Evolutionary conservation across 2,113 vertebrate genomes (phyloP).

Genomic region (Anthoscopus minutus): DNA sequence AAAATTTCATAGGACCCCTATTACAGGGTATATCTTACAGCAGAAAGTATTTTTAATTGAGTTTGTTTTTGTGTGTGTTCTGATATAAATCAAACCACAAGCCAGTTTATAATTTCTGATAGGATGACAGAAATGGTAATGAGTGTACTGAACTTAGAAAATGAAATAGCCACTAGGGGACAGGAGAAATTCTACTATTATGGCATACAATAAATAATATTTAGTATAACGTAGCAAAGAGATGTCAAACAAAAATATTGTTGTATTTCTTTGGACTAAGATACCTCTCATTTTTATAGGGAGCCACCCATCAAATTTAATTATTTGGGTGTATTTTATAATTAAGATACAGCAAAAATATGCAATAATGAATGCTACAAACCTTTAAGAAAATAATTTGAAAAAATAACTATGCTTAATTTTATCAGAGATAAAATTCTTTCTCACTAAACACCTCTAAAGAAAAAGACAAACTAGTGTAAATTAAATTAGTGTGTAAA

Average conservation of each 20-base stretch:
- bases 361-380: not conserved
- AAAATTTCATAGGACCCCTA: not conserved
- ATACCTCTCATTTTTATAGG: not conserved
- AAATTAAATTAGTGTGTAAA: not conserved
- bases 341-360: not conserved
- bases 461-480: not conserved
- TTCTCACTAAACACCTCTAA: not conserved
- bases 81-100: not conserved
- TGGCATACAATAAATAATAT: not conserved
- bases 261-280: not conserved
- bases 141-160: not conserved
- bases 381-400: not conserved
- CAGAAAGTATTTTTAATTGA: not conserved
- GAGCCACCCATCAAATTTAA: not conserved
- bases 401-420: not conserved
- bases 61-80: not conserved
- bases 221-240: not conserved
- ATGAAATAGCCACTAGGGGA: not conserved
- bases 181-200: not conserved
- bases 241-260: not conserved
- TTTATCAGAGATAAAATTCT: not conserved
- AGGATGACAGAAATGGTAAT: not conserved
- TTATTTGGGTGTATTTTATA: not conserved
- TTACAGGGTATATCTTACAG: fast-evolving
- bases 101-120: not conserved